phyloP scores from a whole-genome alignment of 1,140 invertebrate genomes.

The Micrasema minimum region DNA sequence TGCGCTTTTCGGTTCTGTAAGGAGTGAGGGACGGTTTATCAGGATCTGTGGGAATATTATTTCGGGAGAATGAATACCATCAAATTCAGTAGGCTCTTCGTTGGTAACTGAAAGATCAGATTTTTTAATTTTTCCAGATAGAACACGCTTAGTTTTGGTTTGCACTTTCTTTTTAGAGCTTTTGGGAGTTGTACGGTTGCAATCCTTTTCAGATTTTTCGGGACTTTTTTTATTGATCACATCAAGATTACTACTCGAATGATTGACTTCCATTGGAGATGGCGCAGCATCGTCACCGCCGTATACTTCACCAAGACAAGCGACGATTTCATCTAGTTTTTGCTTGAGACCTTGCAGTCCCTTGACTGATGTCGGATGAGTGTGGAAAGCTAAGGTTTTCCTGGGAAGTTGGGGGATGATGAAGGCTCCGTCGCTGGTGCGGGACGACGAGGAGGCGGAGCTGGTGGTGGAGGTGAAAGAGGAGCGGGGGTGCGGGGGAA shows the following conservation, averaged over 20 bases:
- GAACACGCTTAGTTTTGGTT: slow-evolving; percentile 59
- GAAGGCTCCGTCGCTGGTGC: slow-evolving; percentile 63
- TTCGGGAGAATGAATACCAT: slow-evolving; percentile 65
- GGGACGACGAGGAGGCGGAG: slow-evolving; percentile 61
- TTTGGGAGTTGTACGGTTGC: slow-evolving; percentile 62
- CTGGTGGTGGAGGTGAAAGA: slow-evolving; percentile 63
- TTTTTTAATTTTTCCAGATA: slow-evolving; percentile 62
- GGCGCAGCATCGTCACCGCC: slow-evolving; percentile 29
- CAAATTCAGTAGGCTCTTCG: slow-evolving; percentile 60
- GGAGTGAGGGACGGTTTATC: slow-evolving; percentile 47
- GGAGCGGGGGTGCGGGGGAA: slow-evolving; percentile 57
- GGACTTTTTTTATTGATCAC: slow-evolving; percentile 15
- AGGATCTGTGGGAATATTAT: slow-evolving; percentile 62
- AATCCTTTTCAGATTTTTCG: slow-evolving; percentile 57
- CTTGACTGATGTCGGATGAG: slow-evolving; percentile 58
- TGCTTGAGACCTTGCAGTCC: slow-evolving; percentile 62
- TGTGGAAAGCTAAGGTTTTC: slow-evolving; percentile 59
- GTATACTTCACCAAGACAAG: slow-evolving; percentile 57
- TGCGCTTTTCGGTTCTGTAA: slow-evolving; percentile 17
- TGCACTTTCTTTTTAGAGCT: slow-evolving; percentile 64
- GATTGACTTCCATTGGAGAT: slow-evolving; percentile 12
- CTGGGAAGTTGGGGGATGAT: slow-evolving; percentile 63
- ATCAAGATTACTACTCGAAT: background rate
- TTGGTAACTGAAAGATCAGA: slow-evolving; percentile 61
- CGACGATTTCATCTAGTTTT: slow-evolving; percentile 63